These are phyloP conservation scores for Melierax canorus DNA, from an alignment of 2,113 vertebrate genomes.

Conservation along the genomic window DNA sequence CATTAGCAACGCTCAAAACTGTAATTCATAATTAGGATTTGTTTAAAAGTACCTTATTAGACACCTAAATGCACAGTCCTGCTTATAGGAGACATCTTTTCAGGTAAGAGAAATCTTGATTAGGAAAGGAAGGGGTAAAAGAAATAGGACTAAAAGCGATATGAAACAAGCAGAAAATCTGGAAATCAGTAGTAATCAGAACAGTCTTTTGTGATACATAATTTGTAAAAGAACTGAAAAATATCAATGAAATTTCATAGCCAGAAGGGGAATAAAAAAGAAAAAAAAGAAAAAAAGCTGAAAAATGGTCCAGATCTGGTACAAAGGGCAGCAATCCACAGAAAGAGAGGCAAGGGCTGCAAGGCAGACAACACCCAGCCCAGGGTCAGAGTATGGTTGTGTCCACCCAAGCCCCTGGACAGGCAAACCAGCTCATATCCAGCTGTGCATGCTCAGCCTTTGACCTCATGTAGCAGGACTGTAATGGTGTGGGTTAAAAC, in stretches of 20 bases:
- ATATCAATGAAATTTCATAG: background rate
- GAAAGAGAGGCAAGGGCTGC: background rate
- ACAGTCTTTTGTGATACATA: background rate
- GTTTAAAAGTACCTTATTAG: background rate
- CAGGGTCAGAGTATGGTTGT: background rate
- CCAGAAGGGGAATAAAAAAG: fast-evolving
- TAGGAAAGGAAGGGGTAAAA: background rate
- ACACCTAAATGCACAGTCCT: background rate
- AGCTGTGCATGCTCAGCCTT: background rate
- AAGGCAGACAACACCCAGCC: background rate
- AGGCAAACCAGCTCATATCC: background rate
- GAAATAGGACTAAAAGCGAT: background rate
- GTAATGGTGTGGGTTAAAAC: background rate
- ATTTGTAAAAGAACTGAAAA: background rate
- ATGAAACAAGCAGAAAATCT: background rate
- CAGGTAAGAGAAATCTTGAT: background rate
- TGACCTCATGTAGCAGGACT: background rate
- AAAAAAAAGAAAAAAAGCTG: background rate
- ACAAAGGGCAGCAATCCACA: background rate
- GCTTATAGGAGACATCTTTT: background rate
- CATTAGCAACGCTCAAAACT: background rate
- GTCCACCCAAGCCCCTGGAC: no score
- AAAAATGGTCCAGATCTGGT: background rate
- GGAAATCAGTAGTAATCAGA: background rate
- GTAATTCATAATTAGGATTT: background rate